phyloP scores from a whole-genome alignment of 2,888 invertebrate genomes.

The Crematogaster levior region DNA sequence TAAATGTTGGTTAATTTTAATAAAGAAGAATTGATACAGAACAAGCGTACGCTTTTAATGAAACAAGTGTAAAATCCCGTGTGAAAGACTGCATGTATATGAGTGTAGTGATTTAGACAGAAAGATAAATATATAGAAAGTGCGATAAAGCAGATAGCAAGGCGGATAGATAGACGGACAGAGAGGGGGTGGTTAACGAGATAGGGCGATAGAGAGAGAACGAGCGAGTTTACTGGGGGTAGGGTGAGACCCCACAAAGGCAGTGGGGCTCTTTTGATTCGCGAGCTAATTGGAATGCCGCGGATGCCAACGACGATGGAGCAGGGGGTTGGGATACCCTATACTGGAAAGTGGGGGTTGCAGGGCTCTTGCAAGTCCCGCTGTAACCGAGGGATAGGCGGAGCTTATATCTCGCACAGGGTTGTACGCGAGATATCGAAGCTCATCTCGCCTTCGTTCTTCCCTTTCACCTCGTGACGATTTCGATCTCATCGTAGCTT shows the following conservation, averaged over 20 bases:
- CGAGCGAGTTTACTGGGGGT: slow-evolving; percentile 68
- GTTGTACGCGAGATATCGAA: slow-evolving; percentile 80
- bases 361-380: slow-evolving; percentile 77
- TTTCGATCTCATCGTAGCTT: slow-evolving; percentile 52
- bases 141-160: slow-evolving; percentile 63
- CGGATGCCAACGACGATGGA: slow-evolving; percentile 84
- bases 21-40: no score
- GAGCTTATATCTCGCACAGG: slow-evolving; percentile 80
- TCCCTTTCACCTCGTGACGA: slow-evolving; percentile 61
- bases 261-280: slow-evolving; percentile 85
- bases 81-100: neutral
- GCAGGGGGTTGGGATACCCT: slow-evolving; percentile 78
- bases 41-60: neutral
- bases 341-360: slow-evolving; percentile 61
- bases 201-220: slow-evolving; percentile 59
- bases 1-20: slow-evolving; percentile 7
- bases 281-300: slow-evolving; percentile 85
- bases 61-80: slow-evolving; percentile 27
- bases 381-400: slow-evolving; percentile 79
- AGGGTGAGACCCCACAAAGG: slow-evolving; percentile 84
- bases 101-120: slow-evolving; percentile 50
- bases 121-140: slow-evolving; percentile 55
- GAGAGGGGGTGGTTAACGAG: slow-evolving; percentile 50
- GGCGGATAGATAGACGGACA: slow-evolving; percentile 56
- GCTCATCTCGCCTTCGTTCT: slow-evolving; percentile 69